Evolutionary conservation across 2,888 invertebrate genomes (phyloP), one percentile per base, ranked within the genome.

Genomic region (Smittia sp.): DNA sequence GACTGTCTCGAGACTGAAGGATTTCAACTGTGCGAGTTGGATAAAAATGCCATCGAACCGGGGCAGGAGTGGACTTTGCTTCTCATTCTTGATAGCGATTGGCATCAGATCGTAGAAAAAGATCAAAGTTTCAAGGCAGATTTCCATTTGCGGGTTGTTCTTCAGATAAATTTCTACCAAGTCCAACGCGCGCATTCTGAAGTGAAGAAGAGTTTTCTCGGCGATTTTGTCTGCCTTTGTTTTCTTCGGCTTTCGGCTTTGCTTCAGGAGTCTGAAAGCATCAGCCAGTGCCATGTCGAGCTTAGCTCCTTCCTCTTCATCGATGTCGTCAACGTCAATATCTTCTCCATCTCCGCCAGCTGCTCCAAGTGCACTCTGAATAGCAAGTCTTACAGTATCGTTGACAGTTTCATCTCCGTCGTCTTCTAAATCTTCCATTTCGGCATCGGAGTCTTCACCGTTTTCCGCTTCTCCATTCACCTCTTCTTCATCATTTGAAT

Each of bases 101-200:
- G 90, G 90, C 78, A 91, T 80, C 77, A 89, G 85, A 76, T 88
- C 85, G 63, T 88, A 87, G 1, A 92, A 80, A 0, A 90, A 88
- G 6, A 88, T 82, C 77, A 92, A 86, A 82, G 91, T 88, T 77
- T 89, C 89, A 58, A 92, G 81, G 74, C 87, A 86, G 25, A 89
- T 82, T 46, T 87, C 84, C 86, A 92, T 86, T 0, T 88, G 85
- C 0, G 91, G 90, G 68, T 85, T 86, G 13, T 76, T 74, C 76
- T 90, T 89, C 41, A 91, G 79, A 79, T 91, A 92, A 76, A 88
- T 88, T 77, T 91, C 90, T 15, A 92, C 83, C 66, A 92, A 82
- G 83, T 92, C 92, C 41, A 92, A 83, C n/a, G 89, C 90, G 75
- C 91, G 85, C 41, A 89, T 86, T 75, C 91, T 84, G 77, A 91